Base-by-base conservation (phyloP, 1,140 invertebrate genomes). In the Ruditapes philippinarum region DNA sequence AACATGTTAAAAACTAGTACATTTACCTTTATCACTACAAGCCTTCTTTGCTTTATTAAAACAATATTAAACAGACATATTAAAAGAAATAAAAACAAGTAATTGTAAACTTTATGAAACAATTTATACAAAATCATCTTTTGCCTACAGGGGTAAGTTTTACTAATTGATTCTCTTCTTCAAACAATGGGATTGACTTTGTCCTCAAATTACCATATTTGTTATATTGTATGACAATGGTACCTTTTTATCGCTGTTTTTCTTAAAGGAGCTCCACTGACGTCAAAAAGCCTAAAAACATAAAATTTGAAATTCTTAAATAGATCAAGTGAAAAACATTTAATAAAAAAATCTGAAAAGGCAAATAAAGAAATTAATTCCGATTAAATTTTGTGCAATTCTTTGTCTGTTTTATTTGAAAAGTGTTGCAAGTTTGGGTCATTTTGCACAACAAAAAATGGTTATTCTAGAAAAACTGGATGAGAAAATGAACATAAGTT, bases 141-240 rank as follows among this genome's bases (percentile, higher is more conserved):
- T 70, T 0, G 7, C 65, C 65, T 40, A 70, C 1, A 38, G 65
- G 65, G 33, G 38, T 38, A 31, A 14, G 28, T 38, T 38, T 70
- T 36, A 7, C 65, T 70, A 70, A 70, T 70, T 70, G 65, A 70
- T 70, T 70, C 22, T 70, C 65, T 70, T 38, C 31, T 38, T 31
- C 65, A 38, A 57, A 70, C 31, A 70, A 25, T 70, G 17, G 4
- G 1, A 14, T 11, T 70, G 33, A 70, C 12, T 19, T 38, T 38
- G 11, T n/a, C n/a, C n/a, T n/a, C n/a, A n/a, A n/a, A n/a, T n/a
- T n/a, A n/a, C n/a, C n/a, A n/a, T n/a, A n/a, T n/a, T n/a, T n/a
- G n/a, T n/a, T n/a, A n/a, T n/a, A n/a, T n/a, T n/a, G n/a, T n/a
- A n/a, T n/a, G n/a, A n/a, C n/a, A n/a, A n/a, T n/a, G n/a, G n/a